Evolutionary conservation across 2,797 vertebrate genomes (phyloP), one percentile per base, ranked within the genome.

Genomic region (Choloepus didactylus): DNA sequence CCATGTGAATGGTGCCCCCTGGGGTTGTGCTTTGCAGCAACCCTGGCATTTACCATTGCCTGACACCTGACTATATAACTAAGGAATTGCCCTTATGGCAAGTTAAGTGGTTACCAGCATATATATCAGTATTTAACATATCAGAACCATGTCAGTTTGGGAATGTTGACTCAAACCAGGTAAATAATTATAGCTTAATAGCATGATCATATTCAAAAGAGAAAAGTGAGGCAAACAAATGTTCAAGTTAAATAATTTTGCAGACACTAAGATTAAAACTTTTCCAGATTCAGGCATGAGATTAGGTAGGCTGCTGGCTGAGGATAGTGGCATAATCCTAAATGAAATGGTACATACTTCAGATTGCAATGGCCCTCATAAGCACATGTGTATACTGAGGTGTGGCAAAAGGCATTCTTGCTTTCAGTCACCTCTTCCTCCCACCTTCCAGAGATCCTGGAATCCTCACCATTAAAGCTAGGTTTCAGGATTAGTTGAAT

Each of bases 211-310:
- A 89, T 18, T 70, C 18, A 67, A 86, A 92, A 69, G 44, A 21
- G 83, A 76, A 88, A 72, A 19, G n/a, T 31, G 27, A 54, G 41
- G 25, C 16, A 21, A 77, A 88, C 35, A 21, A 38, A 44, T n/a
- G n/a, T 14, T 66, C 56, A 69, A 77, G 38, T 84, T 62, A 91
- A 85, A 85, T 66, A 93, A 87, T 76, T 88, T 80, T 83, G 80
- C 21, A 89, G 66, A 88, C 41, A 72, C 49, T 23, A 66, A 51
- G 62, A 73, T 64, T 35, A 64, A 73, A 79, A 9, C 9, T n/a
- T 80, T 64, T 76, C 29, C 44, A 19, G 56, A 90, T 12, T 31
- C 60, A 93, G 56, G 12, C 16, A 38, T 64, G 72, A 94, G 75
- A 16, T 27, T 66, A 88, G 35, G 46, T 23, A 70, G 56, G 84